Evolutionary conservation across 2,113 vertebrate genomes (phyloP), one percentile per base, ranked within the genome.

Genomic region (Falcunculus frontatus): DNA sequence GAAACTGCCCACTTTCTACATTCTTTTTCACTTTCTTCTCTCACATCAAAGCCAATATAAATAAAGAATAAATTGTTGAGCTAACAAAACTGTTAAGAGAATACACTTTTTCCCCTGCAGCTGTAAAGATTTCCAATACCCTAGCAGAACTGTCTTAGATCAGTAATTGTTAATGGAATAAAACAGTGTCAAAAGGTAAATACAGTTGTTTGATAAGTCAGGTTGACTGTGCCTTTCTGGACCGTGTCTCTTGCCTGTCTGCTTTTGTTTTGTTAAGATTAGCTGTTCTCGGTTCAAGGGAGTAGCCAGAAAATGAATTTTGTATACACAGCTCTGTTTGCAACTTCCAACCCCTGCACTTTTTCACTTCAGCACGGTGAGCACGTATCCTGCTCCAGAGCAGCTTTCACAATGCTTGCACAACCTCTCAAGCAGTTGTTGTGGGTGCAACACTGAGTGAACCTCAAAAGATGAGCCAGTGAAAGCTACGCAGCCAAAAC

Each of bases 231-330:
- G 77, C 77, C 79, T 97, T 97, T 97, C 97, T 95, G 97, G 91
- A 95, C 96, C 94, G 1, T 95, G 89, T 96, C 96, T 96, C 68
- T 96, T 95, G 96, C 86, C 77, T 96, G 97, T 89, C 96, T 94
- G 95, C 95, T 97, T 96, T 97, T 98, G 96, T 98, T 97, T 97
- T 96, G 94, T 90, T 95, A 95, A 97, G 97, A 97, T 97, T 97
- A 97, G 91, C 79, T 96, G 91, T 95, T 96, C 95, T 96, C 52
- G 68, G 83, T 90, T 94, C 85, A 68, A 91, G 96, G 97, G 95
- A 95, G 96, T 96, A 96, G 85, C 91, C 96, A 93, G 93, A 95
- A 96, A 97, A 96, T 67, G 84, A 91, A 89, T 95, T 96, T 95
- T 97, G 95, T 97, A 94, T 92, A 96, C 95, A 95, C 90, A 95